Evolutionary conservation across 2,113 vertebrate species (phyloP).

Genomic region (Hemibagrus wyckioides): DNA sequence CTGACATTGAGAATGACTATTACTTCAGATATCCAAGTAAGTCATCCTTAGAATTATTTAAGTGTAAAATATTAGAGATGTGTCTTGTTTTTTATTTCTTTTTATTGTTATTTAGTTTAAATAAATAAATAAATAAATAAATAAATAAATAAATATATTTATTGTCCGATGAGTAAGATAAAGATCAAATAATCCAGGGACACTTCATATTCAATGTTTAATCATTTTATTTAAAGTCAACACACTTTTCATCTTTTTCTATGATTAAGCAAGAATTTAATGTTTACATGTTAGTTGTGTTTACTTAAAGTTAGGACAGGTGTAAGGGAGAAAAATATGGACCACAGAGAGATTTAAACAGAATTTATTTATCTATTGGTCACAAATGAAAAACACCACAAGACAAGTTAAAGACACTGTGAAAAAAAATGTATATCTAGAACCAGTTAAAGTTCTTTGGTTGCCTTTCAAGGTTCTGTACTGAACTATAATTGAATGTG

Average conservation of each 20-base stretch:
- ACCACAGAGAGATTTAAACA: not conserved
- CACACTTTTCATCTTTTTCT: not conserved
- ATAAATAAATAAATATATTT: too few species aligned
- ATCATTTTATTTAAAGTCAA: not conserved
- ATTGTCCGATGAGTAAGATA: not conserved
- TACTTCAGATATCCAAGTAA: slow-evolving; percentile 98
- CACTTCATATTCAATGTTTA: not conserved
- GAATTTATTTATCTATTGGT: not conserved
- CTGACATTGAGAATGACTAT: slow-evolving; percentile 88
- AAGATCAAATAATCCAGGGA: not conserved
- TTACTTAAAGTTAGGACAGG: not conserved
- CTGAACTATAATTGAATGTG: not conserved
- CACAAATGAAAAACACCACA: not conserved
- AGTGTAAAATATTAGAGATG: not conserved
- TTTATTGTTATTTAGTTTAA: too few species aligned
- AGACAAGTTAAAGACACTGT: not conserved
- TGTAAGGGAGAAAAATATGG: not conserved
- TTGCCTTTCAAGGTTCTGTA: not conserved
- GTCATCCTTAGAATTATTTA: slow-evolving; percentile 59
- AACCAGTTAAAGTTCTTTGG: too few species aligned
- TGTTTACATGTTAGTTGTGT: not conserved
- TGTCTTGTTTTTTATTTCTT: not conserved
- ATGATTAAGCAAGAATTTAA: not conserved
- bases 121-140: too few species aligned
- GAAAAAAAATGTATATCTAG: too few species aligned